phyloP scores from a whole-genome alignment of 2,113 vertebrate genomes.

The Azemiops feae region DNA sequence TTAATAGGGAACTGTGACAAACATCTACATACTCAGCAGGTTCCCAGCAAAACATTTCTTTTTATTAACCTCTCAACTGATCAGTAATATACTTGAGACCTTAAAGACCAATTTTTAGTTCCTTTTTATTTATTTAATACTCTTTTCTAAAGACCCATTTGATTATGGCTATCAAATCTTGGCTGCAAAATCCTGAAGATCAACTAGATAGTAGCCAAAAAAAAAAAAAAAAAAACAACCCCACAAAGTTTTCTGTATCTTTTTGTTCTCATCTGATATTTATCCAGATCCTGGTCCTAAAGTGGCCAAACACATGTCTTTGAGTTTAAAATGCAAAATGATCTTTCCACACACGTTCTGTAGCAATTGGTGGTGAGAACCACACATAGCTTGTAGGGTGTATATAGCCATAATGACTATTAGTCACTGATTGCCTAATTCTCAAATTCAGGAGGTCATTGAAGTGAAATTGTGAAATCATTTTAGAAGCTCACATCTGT shows the following conservation, averaged over 20 bases:
- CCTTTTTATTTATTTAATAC: neutral
- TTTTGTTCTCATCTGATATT: neutral
- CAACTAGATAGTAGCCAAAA: neutral
- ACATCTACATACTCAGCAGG: neutral
- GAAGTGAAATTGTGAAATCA: neutral
- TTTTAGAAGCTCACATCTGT: neutral
- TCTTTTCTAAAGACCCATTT: neutral
- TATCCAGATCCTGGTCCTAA: neutral
- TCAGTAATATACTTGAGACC: neutral
- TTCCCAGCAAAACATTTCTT: neutral
- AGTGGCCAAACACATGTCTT: neutral
- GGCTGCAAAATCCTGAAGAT: neutral
- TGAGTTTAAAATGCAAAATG: neutral
- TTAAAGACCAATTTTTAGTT: neutral
- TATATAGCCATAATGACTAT: neutral
- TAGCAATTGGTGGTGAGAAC: neutral
- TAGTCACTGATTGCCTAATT: neutral
- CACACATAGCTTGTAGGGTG: neutral
- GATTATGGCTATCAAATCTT: neutral
- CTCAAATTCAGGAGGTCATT: neutral
- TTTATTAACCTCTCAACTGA: neutral
- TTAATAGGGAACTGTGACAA: neutral
- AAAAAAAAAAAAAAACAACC: no score
- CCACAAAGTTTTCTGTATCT: neutral
- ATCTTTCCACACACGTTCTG: neutral